Evolutionary conservation across 2,113 vertebrate species (phyloP), one percentile per base, ranked within the genome.

Genomic region (Acrocephalus arundinaceus): DNA sequence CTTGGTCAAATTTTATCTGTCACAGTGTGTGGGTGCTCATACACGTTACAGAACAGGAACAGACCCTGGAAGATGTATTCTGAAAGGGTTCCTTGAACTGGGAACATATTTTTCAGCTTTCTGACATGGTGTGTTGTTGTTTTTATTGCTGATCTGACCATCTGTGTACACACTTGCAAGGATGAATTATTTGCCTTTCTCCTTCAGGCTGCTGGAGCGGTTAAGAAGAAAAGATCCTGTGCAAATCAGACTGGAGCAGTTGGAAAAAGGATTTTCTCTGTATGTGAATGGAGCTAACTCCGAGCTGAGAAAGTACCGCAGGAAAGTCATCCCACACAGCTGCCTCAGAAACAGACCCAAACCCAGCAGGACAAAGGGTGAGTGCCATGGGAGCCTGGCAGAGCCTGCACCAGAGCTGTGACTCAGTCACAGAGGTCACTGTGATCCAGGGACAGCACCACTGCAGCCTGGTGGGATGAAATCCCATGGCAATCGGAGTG

Each of bases 201-300:
- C 66, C 94, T 93, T 14, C 86, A 99, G 99, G 96, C 97, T 98
- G 51, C 89, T 99, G 87, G 98, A 97, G 46, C 97, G 96, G 62
- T 97, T 99, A 61, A 98, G 95, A 94, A 95, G 91, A 89, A 99
- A 99, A 96, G 98, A 98, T 83, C 97, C 98, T 0, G 31, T 95
- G 81, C 98, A 99, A 71, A 89, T 98, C 59, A 98, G 98, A 70
- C 93, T 99, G 96, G 98, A 99, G 93, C 97, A 97, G 74, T 66
- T 99, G 61, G 99, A 99, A 58, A 98, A 99, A 85, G 99, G 99
- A 16, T 99, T 99, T 97, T 99, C 98, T 18, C 97, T 99, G 66
- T 99, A 99, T n/a, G 96, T 99, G 87, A 99, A 99, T 16, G 99
- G 99, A 72, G 99, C 99, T 70, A 99, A 99, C 91, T 98, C 99